Evolutionary conservation across 2,113 vertebrate species (phyloP).

Genomic region (Centrocercus urophasianus): DNA sequence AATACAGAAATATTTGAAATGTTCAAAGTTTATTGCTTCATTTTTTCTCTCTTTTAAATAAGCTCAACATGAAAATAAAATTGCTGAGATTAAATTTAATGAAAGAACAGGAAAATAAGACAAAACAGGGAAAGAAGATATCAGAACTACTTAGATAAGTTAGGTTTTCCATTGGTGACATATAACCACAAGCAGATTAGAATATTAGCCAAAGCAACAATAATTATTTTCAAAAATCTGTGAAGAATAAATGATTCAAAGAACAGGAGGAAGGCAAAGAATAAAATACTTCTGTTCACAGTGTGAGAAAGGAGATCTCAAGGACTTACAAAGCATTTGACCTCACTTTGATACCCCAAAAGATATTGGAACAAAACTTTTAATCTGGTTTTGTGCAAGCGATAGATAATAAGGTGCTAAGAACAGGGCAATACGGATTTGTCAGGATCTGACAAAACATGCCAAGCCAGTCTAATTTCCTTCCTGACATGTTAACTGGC

Average conservation of each 20-base stretch:
- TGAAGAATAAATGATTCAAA: not conserved
- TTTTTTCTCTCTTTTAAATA: not conserved
- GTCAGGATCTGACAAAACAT: slow-evolving; percentile 50
- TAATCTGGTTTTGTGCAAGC: slow-evolving; percentile 10
- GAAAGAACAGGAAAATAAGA: not conserved
- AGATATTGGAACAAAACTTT: not conserved
- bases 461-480: not conserved
- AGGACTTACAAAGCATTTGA: not conserved
- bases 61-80: not conserved
- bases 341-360: not conserved
- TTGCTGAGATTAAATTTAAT: not conserved
- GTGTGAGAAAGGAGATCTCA: not conserved
- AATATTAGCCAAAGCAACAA: not conserved
- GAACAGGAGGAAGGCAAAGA: not conserved
- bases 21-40: not conserved
- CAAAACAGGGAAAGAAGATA: not conserved
- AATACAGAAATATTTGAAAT: not conserved
- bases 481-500: slow-evolving; percentile 1
- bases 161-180: not conserved
- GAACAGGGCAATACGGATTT: slow-evolving; percentile 22
- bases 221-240: not conserved
- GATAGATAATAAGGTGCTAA: slow-evolving; percentile 4
- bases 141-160: not conserved
- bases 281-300: not conserved
- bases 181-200: not conserved